A percentile compares a stretch with the other conserved stretches of the same genome.
Evolutionary conservation across 2,113 vertebrate genomes (phyloP).

Genomic region (Prochilodus magdalenae): DNA sequence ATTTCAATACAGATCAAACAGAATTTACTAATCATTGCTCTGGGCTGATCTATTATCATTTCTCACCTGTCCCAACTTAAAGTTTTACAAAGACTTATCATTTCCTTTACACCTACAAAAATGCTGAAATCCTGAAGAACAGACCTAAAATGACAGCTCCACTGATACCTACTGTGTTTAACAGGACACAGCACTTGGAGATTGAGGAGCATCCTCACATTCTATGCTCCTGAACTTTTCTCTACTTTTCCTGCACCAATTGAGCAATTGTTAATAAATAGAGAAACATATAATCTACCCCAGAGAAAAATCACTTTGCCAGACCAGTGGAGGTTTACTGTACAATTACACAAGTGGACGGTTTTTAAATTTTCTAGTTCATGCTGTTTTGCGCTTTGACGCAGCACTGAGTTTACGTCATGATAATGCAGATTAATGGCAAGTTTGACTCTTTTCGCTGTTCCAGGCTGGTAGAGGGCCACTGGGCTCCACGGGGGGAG

Average conservation of each 20-base stretch:
- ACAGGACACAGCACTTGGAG: not conserved
- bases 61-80: too few species aligned
- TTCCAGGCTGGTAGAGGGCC: conserved; percentile 55
- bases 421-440: conserved; percentile 55
- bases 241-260: not conserved
- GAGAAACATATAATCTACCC: conserved; percentile 4
- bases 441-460: conserved; percentile 60
- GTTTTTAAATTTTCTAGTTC: conserved; percentile 59
- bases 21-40: too few species aligned
- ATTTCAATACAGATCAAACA: not conserved
- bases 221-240: conserved; percentile 18
- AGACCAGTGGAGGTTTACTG: conserved; percentile 42
- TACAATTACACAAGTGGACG: conserved; percentile 62
- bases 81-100: too few species aligned
- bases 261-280: conserved; percentile 35
- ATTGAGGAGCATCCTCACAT: conserved; percentile 9
- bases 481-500: conserved; percentile 46
- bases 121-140: not conserved
- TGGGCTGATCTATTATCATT: too few species aligned
- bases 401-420: conserved; percentile 51
- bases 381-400: conserved; percentile 53
- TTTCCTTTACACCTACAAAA: not conserved
- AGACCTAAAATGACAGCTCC: not conserved
- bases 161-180: not conserved
- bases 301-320: conserved; percentile 48